Evolutionary conservation across 2,888 invertebrate genomes (phyloP), one percentile per base, ranked within the genome.

Genomic region (Serrognathus titanus): DNA sequence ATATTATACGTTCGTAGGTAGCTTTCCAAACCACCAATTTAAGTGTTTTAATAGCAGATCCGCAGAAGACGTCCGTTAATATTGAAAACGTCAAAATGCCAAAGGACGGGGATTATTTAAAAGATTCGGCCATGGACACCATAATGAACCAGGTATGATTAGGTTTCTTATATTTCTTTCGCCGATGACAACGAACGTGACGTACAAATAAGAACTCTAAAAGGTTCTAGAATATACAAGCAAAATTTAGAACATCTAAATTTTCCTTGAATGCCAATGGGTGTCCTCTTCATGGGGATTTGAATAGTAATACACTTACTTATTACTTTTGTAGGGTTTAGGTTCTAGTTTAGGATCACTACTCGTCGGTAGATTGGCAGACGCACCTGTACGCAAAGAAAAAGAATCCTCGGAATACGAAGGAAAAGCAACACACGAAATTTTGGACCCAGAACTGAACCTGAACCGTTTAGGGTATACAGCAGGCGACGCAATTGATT

Each of bases 1-100:
- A 13, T 16, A 12, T 43, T 13, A 10, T 13, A 61, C 49, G 56
- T 73, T 71, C n/a, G 24, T 67, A 87, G 87, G 85, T 88, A 41
- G 86, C 86, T 43, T 88, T 84, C 72, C 85, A 87, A 72, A 84
- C 86, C 2, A 83, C 85, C 58, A 86, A 85, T 63, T 81, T 87
- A 36, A 87, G 88, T 54, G 86, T 87, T 8, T 72, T 88, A 38
- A 80, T 87, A 24, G 86, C 87, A 5, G 85, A 87, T 74, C 87
- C 87, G 0, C 79, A 81, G 46, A 82, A 81, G 67, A 85, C 86
- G 6, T 83, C 84, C 73, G 83, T 88, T 8, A 83, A 85, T 74
- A 82, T 87, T 7, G 55, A 52, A 41, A 52, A 48, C 6, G 55
- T 46, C 35, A 54, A 31, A 49, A 59, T 62, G 61, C 61, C 61